Base-by-base conservation (phyloP, 1,140 invertebrate species). In the Anadara kagoshimensis region DNA sequence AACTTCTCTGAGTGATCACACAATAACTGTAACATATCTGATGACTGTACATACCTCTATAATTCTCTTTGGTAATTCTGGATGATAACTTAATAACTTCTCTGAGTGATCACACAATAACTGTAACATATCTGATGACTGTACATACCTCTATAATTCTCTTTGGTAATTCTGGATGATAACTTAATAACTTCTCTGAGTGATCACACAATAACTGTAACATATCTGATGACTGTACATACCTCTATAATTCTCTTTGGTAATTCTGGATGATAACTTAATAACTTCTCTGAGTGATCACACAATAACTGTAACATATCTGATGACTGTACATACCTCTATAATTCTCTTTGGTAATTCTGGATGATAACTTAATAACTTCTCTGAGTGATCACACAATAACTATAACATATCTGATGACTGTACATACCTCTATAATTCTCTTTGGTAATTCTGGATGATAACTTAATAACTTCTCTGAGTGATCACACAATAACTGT, bases 161-260 rank as follows among this genome's bases (percentile, higher is more conserved):
- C 88, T 92, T 92, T 69, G 94, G 93, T 62, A 97, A 90, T 69
- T 94, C 93, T 1, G 95, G 94, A 90, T 95, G 95, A 76, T 93
- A 88, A 72, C 93, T 92, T 65, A 95, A 90, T 24, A 98, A 90
- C 58, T 92, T 89, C 56, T 93, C 91, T 1, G 94, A 93, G 90
- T 96, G 94, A 87, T 97, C 95, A 83, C 94, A 94, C 29, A 97
- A 88, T 58, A 96, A 89, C 57, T 94, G 89, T 58, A 98, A 89
- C 82, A n/a, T n/a, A n/a, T n/a, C n/a, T n/a, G n/a, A n/a, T n/a
- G n/a, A n/a, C n/a, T n/a, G n/a, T n/a, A n/a, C n/a, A n/a, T n/a
- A n/a, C n/a, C n/a, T n/a, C n/a, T n/a, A n/a, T n/a, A n/a, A n/a
- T n/a, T n/a, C n/a, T n/a, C n/a, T n/a, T n/a, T n/a, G n/a, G n/a